Base-by-base conservation (phyloP, 2,888 invertebrate genomes). In the Plagodis dolabraria region DNA sequence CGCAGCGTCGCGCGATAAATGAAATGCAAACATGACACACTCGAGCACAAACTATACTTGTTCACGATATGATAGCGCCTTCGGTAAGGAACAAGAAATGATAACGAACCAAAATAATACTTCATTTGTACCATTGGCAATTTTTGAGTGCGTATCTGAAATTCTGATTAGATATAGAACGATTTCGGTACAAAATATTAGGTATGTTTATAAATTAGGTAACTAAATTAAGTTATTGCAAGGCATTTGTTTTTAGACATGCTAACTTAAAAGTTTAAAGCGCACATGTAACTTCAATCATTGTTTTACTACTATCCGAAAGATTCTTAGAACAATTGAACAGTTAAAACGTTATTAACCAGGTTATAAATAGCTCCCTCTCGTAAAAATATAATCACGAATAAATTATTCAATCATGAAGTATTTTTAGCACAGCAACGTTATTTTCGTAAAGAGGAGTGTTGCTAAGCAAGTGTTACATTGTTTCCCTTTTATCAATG, bases 1-100 rank as follows among this genome's bases (percentile, higher is more conserved):
- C 10, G 40, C 9, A 0, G 10, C 40, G 40, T 10, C 40, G 57
- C 50, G 74, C 76, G 82, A 85, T 85, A 84, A 86, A 81, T 77
- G 75, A 74, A 85, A 79, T 76, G 79, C 81, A 85, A 85, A 85
- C 80, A 85, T 72, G 74, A 76, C 72, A 74, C 68, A 67, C 70
- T 68, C 58, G 42, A 53, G 62, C 53, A 62, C 65, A 64, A 61
- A 51, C 60, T 57, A 59, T 58, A 60, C 66, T 68, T 60, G 59
- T 57, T 57, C 62, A 61, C 58, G 62, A 59, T 57, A 65, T 57
- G 60, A 59, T 57, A 65, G 36, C 57, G 57, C 56, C 53, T 63
- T 67, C 52, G 55, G 63, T 58, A 52, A 63, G 57, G 48, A 60
- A 60, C 60, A 12, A n/a, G 10, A 8, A 51, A 48, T 51, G 48